Evolutionary conservation across 2,113 vertebrate species (phyloP), one percentile per base, ranked within the genome.

Genomic region (Elaphurus davidianus): DNA sequence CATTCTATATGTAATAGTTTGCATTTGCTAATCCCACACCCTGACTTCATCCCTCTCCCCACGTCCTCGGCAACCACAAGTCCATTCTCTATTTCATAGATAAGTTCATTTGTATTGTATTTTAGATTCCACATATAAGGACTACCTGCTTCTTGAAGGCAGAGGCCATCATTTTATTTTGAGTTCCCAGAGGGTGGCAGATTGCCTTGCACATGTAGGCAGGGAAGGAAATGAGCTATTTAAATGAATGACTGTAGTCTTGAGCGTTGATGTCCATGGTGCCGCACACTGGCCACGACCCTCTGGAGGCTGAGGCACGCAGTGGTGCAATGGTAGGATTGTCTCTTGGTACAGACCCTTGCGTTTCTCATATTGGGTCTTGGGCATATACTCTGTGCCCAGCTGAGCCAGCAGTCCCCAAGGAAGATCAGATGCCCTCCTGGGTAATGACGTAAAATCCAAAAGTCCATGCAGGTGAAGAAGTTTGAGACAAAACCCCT

Each of bases 391-490:
- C n/a, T n/a, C 19, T 15, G 5, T 10, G 78, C 87, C 50, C 27
- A 45, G 28, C 64, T 40, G 28, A 81, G 27, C 60, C 57, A 64
- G 85, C 76, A 52, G 19, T 54, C 52, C 54, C 45, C 60, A 55
- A 57, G 64, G 21, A 67, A 93, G 33, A 90, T 43, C 13, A 23
- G 55, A 40, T 92, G 40, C n/a, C 21, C 52, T 87, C 12, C 19
- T 30, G 17, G 62, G 33, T 90, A 33, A 45, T 15, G 47, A 81
- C 74, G 60, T 87, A 76, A 97, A 97, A 74, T 55, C 50, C 7
- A 12, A 21, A 92, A 60, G 67, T 79, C 27, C 30, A 43, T 17
- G 30, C 30, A 85, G 33, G 14, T 55, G 55, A 36, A 94, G 64
- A 87, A 13, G 3, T 88, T 78, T 47, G 36, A 54, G n/a, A 50